Conservation (phyloP, 2,888 invertebrate species). For the Eupithecia subfuscata region DNA sequence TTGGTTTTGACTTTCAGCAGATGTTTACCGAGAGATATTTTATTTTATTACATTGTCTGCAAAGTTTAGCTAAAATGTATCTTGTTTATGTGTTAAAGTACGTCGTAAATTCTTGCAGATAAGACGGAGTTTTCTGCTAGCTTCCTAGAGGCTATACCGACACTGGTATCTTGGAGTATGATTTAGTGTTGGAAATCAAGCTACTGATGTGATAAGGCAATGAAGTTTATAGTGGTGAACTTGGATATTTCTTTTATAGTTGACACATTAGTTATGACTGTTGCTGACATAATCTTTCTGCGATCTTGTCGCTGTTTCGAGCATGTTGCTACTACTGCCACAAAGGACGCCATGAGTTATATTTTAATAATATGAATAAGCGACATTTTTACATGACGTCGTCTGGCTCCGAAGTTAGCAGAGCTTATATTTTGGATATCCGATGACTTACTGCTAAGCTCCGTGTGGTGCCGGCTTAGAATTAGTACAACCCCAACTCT, state of each 20-base stretch:
- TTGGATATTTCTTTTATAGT: background rate
- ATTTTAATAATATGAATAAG: too few relatives aligned
- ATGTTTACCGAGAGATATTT: constrained; percentile 20
- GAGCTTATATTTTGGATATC: too few relatives aligned
- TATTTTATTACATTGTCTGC: constrained; percentile 26
- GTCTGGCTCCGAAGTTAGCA: too few relatives aligned
- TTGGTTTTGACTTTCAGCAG: constrained; percentile 29
- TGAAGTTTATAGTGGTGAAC: background rate
- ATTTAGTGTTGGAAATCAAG: constrained; percentile 2
- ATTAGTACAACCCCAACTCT: too few relatives aligned
- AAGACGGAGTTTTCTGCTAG: constrained; percentile 25
- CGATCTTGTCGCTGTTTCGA: too few relatives aligned
- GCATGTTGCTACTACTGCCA: too few relatives aligned
- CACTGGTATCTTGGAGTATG: background rate
- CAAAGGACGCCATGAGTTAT: too few relatives aligned
- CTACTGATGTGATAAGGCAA: background rate
- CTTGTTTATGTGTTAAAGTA: constrained; percentile 34
- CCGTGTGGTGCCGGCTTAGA: too few relatives aligned
- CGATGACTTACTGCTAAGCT: too few relatives aligned
- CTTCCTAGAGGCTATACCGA: constrained; percentile 19
- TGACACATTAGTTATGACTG: too few relatives aligned
- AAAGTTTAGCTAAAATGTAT: constrained; percentile 34
- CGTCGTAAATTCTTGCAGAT: constrained; percentile 28
- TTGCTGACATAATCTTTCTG: too few relatives aligned
- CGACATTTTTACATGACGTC: too few relatives aligned